Evolutionary conservation across 2,113 vertebrate genomes (phyloP).

Genomic region (Misgurnus anguillicaudatus): DNA sequence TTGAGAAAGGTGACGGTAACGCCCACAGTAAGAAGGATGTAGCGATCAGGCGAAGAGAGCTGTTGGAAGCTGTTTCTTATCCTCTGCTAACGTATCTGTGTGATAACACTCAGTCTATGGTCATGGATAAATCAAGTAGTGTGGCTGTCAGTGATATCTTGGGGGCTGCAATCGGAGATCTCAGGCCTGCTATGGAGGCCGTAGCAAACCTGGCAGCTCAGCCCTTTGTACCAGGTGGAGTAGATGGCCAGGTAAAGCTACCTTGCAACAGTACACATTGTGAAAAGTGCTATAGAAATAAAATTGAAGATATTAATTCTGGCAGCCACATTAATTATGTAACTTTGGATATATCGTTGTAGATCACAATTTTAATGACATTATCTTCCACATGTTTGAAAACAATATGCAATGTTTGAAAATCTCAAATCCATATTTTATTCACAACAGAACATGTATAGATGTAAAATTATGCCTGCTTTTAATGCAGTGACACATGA

Average conservation of each 20-base stretch:
- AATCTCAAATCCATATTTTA: too few species aligned
- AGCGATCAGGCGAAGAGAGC: conserved; percentile 77
- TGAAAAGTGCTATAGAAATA: too few species aligned
- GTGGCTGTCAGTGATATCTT: conserved; percentile 84
- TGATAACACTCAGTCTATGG: conserved; percentile 78
- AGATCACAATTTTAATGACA: too few species aligned
- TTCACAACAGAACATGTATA: too few species aligned
- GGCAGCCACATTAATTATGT: too few species aligned
- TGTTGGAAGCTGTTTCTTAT: conserved; percentile 86
- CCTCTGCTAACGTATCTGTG: conserved; percentile 81
- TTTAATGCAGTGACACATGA: too few species aligned
- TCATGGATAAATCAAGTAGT: conserved; percentile 81
- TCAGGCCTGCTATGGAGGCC: conserved; percentile 82
- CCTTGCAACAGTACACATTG: too few species aligned
- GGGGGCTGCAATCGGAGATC: conserved; percentile 79
- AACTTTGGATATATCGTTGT: too few species aligned
- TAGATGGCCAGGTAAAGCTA: conserved; percentile 76
- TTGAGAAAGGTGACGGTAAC: conserved; percentile 87
- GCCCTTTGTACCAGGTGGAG: conserved; percentile 82
- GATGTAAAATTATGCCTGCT: too few species aligned
- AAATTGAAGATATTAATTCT: too few species aligned
- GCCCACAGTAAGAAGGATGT: conserved; percentile 90
- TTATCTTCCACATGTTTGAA: too few species aligned
- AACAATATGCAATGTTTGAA: too few species aligned
- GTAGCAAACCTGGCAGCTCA: conserved; percentile 83